Base-by-base conservation (phyloP, 37 sponge, comb jelly and placozoan genomes). In the Aplysina aerophoba region DNA sequence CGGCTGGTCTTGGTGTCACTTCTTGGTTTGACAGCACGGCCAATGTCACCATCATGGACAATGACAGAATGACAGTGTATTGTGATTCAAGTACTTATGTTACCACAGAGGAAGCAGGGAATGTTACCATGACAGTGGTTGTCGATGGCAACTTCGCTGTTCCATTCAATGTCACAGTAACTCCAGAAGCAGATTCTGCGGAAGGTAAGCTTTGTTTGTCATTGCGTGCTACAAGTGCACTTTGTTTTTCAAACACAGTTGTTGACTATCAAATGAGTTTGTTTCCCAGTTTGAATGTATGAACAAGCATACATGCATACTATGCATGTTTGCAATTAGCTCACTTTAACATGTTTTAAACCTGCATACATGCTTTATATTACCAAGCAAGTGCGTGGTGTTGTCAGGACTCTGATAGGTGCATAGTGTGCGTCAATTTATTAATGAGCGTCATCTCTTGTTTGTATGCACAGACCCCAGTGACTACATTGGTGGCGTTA, bases 11-110 rank as follows among this genome's bases (percentile, higher is more conserved):
- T 28, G 81, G 87, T 21, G 17, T 86, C 21, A 57, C 20, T 6
- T 13, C 80, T 78, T 66, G 79, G 5, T 35, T 62, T n/a, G 28
- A 19, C 39, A 57, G 39, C 19, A 31, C 28, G 22, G 55, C 87
- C 15, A 66, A 11, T 38, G 69, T 86, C 63, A 33, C 27, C 35
- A 86, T 86, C 27, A 37, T 39, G 15, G 87, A 86, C 56, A 30
- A 79, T 80, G 81, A 86, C 64, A 53, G 25, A 33, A 85, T 85
- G 31, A 69, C 50, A 8, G 85, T 84, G 1, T 81, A 79, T 59
- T 61, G 81, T 22, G 78, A 58, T 16, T 71, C 53, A 59, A 59
- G 40, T 44, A 65, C 27, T 19, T 22, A 58, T 0, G 34, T 82
- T 85, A 64, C 38, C 24, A 53, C 16, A 16, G 59, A 41, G 20